Conservation (phyloP, 2,797 vertebrate species). For the Chaetophractus vellerosus region DNA sequence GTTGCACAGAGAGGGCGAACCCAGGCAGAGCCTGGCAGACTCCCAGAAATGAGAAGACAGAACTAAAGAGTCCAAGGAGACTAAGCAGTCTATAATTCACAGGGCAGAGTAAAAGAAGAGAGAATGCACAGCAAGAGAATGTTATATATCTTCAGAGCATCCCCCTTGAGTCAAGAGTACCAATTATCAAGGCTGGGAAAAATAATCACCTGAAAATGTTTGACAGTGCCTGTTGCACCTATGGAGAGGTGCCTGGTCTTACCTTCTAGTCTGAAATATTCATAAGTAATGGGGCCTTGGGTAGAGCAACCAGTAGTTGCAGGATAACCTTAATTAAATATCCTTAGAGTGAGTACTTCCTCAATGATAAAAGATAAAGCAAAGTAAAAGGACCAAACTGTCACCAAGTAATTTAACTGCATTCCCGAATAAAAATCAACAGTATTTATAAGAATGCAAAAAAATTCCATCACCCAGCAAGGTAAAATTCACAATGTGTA, state of each 20-base stretch:
- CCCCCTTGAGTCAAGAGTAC: background rate
- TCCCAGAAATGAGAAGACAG: background rate
- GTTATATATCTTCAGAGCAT: background rate
- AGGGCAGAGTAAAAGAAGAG: background rate
- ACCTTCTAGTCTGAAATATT: background rate
- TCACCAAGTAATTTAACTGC: background rate
- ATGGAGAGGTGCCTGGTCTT: background rate
- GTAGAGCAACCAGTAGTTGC: background rate
- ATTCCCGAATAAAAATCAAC: background rate
- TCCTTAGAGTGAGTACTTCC: background rate
- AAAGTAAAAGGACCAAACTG: background rate
- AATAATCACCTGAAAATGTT: constrained; percentile 16
- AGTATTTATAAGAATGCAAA: background rate
- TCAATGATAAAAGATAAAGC: background rate
- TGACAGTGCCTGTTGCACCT: background rate
- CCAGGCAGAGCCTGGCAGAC: background rate
- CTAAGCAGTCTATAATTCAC: background rate
- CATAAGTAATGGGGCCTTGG: background rate
- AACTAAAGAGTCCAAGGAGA: background rate
- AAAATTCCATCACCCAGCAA: background rate
- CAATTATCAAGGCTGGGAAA: background rate
- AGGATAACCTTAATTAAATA: background rate
- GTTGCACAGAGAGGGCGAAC: too few relatives aligned
- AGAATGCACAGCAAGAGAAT: background rate
- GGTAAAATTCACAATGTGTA: background rate